These are phyloP conservation scores for Drosophila putrida DNA, from an alignment of 2,888 invertebrate species.

Conservation along the genomic window DNA sequence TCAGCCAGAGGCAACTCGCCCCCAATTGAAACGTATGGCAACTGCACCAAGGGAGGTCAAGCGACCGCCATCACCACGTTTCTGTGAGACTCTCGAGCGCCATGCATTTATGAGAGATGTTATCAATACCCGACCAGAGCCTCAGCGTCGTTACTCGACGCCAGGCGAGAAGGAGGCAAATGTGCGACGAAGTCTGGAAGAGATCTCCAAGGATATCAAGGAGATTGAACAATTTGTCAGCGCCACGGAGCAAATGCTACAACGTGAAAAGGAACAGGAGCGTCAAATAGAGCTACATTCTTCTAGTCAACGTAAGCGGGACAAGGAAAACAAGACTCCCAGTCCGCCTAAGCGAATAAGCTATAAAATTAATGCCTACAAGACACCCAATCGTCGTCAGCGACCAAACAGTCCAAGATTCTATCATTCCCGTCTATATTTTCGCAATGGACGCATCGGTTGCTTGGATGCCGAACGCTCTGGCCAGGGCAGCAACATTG, in stretches of 20 bases:
- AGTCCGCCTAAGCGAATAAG: slow-evolving; percentile 76
- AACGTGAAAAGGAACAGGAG: slow-evolving; percentile 82
- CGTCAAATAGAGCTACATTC: slow-evolving; percentile 53
- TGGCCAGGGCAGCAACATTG: slow-evolving; percentile 83
- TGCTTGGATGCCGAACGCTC: slow-evolving; percentile 83
- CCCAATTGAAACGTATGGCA: slow-evolving; percentile 72
- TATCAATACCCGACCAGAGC: slow-evolving; percentile 77
- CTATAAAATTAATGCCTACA: slow-evolving; percentile 85
- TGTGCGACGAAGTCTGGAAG: slow-evolving; percentile 84
- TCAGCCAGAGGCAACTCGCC: slow-evolving; percentile 39
- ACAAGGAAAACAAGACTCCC: slow-evolving; percentile 84
- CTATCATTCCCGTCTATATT: slow-evolving; percentile 84
- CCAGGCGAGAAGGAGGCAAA: slow-evolving; percentile 83
- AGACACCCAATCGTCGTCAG: slow-evolving; percentile 70
- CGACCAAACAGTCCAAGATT: slow-evolving; percentile 82
- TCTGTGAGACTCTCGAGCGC: slow-evolving; percentile 84
- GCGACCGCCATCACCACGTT: slow-evolving; percentile 74
- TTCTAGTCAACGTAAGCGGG: slow-evolving; percentile 63
- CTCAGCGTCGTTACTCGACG: slow-evolving; percentile 79
- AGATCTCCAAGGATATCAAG: slow-evolving; percentile 85
- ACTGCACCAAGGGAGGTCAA: slow-evolving; percentile 41
- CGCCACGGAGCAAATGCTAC: slow-evolving; percentile 84
- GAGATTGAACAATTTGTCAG: slow-evolving; percentile 85
- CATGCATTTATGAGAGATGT: slow-evolving; percentile 85
- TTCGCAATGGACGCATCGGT: slow-evolving; percentile 85